Percentiles rank a stretch among this genome's conserved stretches.
These are phyloP conservation scores for Oryzias javanicus DNA, from an alignment of 2,113 vertebrate genomes.

Conservation along the genomic window DNA sequence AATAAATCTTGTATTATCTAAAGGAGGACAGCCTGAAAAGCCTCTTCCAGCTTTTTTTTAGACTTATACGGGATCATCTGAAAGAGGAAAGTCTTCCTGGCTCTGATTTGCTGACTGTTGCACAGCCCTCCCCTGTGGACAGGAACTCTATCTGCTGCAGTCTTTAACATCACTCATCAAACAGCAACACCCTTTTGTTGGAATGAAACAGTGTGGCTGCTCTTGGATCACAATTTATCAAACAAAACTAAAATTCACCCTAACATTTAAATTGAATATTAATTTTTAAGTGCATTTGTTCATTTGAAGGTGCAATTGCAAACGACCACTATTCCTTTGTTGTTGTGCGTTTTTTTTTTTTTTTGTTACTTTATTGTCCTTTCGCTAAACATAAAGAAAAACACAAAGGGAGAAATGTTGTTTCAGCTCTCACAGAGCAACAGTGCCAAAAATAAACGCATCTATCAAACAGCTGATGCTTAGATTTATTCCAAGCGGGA, in stretches of 20 bases:
- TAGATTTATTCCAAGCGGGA: neutral
- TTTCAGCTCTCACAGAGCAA: slow-evolving; percentile 11
- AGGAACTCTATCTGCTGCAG: slow-evolving; percentile 8
- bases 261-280: neutral
- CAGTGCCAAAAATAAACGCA: slow-evolving; percentile 38
- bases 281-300: too few relatives aligned
- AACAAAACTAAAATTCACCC: neutral
- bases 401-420: neutral
- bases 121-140: neutral
- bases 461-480: slow-evolving; percentile 28
- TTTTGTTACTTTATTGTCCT: neutral
- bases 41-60: too few relatives aligned
- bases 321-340: too few relatives aligned
- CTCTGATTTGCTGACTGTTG: neutral
- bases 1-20: too few relatives aligned
- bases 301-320: too few relatives aligned
- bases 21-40: too few relatives aligned
- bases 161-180: slow-evolving; percentile 13
- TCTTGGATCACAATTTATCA: slow-evolving; percentile 20
- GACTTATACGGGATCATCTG: too few relatives aligned
- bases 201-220: slow-evolving; percentile 28
- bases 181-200: slow-evolving; percentile 7
- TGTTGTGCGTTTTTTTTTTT: too few relatives aligned
- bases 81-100: neutral
- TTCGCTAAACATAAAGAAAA: neutral